Conservation (phyloP, 1,140 invertebrate genomes). For the Drosophila nannoptera region DNA sequence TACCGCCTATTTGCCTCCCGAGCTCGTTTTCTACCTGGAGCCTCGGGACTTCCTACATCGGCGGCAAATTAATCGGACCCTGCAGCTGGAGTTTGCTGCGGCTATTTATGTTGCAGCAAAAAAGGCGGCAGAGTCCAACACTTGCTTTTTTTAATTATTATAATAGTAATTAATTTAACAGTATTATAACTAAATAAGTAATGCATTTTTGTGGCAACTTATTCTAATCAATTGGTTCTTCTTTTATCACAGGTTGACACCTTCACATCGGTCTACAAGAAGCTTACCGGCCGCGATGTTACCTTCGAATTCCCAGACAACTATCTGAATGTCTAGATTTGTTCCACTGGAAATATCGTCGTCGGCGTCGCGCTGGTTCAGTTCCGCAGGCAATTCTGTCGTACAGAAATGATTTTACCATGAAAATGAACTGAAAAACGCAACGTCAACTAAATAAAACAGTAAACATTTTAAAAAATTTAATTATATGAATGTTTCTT, state of each 20-base stretch:
- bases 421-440: constrained; percentile 56
- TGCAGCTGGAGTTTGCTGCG: constrained; percentile 26
- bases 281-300: constrained; percentile 98
- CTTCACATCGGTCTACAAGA: constrained; percentile 99
- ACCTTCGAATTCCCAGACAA: constrained; percentile 99
- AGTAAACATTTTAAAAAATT: constrained; percentile 69
- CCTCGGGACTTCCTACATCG: constrained; percentile 71
- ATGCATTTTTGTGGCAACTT: not conserved
- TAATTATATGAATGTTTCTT: constrained; percentile 25
- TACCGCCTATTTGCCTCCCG: constrained; percentile 73
- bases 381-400: constrained; percentile 61
- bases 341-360: constrained; percentile 50
- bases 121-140: constrained; percentile 41
- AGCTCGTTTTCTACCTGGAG: constrained; percentile 49
- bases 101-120: constrained; percentile 24
- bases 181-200: not conserved
- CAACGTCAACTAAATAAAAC: constrained; percentile 68
- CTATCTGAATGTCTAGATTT: constrained; percentile 87
- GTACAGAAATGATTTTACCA: constrained; percentile 67
- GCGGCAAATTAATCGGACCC: constrained; percentile 62
- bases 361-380: constrained; percentile 47
- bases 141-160: not conserved
- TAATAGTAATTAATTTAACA: not conserved
- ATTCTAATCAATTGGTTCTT: constrained; percentile 68
- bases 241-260: constrained; percentile 91